Percentiles rank a stretch among this genome's conserved stretches.
These are phyloP conservation scores for Muscina levida DNA, from an alignment of 2,888 invertebrate species.

Conservation along the genomic window DNA sequence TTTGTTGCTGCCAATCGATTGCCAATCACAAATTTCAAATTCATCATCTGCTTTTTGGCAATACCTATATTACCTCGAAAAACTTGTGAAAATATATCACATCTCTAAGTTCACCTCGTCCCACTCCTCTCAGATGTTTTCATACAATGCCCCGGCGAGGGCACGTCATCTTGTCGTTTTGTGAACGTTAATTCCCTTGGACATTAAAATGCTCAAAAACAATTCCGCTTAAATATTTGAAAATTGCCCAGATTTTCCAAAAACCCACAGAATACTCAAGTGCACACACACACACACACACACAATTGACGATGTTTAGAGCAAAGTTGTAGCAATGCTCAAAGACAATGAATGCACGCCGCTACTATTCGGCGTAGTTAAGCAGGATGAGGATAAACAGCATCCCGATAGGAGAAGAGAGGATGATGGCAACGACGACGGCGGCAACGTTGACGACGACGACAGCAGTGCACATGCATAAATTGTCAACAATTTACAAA, in stretches of 20 bases:
- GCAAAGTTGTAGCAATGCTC: conserved; percentile 20
- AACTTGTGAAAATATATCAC: conserved; percentile 23
- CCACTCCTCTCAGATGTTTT: too few relatives aligned
- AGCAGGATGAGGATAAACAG: not conserved
- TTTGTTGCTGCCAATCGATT: too few relatives aligned
- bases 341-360: conserved; percentile 36
- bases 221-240: conserved; percentile 45
- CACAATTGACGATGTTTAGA: conserved; percentile 1
- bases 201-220: conserved; percentile 39
- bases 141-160: too few relatives aligned
- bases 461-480: conserved; percentile 48
- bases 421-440: not conserved
- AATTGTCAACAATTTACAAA: conserved; percentile 62
- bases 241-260: conserved; percentile 47
- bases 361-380: conserved; percentile 5
- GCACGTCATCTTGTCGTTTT: not conserved
- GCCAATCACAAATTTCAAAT: conserved; percentile 13
- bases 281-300: not conserved
- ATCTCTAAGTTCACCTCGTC: not conserved
- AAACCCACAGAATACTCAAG: conserved; percentile 21
- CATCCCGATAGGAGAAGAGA: not conserved
- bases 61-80: not conserved
- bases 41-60: conserved; percentile 19
- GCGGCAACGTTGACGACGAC: not conserved
- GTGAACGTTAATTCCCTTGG: conserved; percentile 48